A percentile compares a stretch with the other conserved stretches of the same genome.
These are phyloP conservation scores for Rhinolophus sinicus DNA, from an alignment of 2,113 vertebrate genomes.

Conservation along the genomic window DNA sequence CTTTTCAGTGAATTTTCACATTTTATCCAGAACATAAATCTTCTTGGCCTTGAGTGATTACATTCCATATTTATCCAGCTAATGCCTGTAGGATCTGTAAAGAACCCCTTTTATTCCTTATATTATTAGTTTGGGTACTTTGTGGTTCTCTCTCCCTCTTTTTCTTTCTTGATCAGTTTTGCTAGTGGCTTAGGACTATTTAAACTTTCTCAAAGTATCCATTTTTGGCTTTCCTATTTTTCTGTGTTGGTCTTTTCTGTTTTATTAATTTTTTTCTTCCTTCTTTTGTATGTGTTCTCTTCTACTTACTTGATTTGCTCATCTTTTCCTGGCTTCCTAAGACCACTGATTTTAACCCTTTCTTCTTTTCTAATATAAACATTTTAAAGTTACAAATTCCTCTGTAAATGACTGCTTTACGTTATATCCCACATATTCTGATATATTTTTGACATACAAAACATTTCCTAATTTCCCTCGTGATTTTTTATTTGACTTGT, in stretches of 20 bases:
- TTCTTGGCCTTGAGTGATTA: neutral
- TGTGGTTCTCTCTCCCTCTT: neutral
- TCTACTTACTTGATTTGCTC: neutral
- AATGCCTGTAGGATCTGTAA: neutral
- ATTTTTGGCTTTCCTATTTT: neutral
- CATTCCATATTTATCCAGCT: neutral
- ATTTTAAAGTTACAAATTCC: neutral
- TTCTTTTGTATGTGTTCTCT: neutral
- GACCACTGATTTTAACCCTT: neutral
- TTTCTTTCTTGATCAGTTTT: neutral
- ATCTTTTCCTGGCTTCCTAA: neutral
- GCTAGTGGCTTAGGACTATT: neutral
- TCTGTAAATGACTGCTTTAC: neutral
- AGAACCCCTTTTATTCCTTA: neutral
- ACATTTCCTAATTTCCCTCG: neutral
- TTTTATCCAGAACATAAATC: neutral
- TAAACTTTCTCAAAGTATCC: neutral
- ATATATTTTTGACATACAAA: neutral
- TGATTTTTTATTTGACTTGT: neutral
- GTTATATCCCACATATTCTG: neutral
- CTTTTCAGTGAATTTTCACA: neutral
- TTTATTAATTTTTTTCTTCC: neutral
- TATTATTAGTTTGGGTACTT: neutral
- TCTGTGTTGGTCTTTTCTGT: neutral
- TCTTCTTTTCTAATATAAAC: neutral